Conservation (phyloP, 2,888 invertebrate species). For the Molorchus minor region DNA sequence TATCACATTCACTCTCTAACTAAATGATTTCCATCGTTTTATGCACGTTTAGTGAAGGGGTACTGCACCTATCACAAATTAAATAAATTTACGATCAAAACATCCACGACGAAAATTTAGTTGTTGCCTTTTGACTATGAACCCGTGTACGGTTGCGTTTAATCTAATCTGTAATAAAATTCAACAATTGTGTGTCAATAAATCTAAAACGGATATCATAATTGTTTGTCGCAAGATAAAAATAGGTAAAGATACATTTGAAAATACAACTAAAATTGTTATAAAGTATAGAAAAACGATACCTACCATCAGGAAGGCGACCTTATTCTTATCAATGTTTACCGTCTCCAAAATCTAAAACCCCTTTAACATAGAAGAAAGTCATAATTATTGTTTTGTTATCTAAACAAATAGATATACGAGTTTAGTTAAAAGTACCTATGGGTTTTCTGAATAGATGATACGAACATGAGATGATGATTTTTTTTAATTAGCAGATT, state of each 20-base stretch:
- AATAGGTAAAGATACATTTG: background rate
- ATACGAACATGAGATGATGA: too few relatives aligned
- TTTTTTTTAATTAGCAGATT: too few relatives aligned
- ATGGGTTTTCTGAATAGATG: too few relatives aligned
- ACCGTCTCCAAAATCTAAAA: background rate
- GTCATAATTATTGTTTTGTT: background rate
- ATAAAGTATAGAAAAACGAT: background rate
- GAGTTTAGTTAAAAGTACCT: too few relatives aligned
- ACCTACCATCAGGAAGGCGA: background rate
- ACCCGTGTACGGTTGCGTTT: too few relatives aligned
- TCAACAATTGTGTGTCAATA: background rate
- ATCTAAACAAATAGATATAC: conserved; percentile 2
- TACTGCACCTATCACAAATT: too few relatives aligned
- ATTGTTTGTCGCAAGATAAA: conserved; percentile 2
- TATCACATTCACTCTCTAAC: too few relatives aligned
- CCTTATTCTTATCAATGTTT: background rate
- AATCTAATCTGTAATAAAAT: background rate
- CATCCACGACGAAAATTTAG: too few relatives aligned
- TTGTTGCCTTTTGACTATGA: too few relatives aligned
- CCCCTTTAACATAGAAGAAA: background rate
- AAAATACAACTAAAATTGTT: background rate
- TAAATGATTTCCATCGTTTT: too few relatives aligned
- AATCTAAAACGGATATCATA: conserved; percentile 2
- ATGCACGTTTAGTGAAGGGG: too few relatives aligned
- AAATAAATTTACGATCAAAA: too few relatives aligned